Evolutionary conservation across 2,113 vertebrate species (phyloP).

Genomic region (Mus spicilegus): DNA sequence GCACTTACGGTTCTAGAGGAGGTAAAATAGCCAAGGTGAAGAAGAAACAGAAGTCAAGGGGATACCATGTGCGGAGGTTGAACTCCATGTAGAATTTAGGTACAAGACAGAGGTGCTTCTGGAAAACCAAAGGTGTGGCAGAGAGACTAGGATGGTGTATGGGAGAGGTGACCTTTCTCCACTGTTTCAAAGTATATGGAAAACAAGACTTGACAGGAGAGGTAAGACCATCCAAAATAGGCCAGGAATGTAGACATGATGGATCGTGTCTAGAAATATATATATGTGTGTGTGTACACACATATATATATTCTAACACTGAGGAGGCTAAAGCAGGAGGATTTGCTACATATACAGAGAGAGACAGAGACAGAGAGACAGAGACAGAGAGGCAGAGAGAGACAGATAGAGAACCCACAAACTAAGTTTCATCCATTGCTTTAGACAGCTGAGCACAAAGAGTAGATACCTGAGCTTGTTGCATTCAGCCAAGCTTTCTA

Average conservation of each 20-base stretch:
- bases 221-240: not conserved
- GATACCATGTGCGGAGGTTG: not conserved
- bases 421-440: not conserved
- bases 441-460: not conserved
- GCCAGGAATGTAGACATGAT: not conserved
- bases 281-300: not conserved
- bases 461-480: not conserved
- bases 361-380: not conserved
- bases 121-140: too few species aligned
- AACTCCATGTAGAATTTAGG: not conserved
- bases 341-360: not conserved
- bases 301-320: not conserved
- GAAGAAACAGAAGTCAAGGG: not conserved
- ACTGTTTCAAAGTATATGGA: not conserved
- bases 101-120: not conserved
- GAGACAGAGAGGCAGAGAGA: not conserved
- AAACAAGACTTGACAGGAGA: not conserved
- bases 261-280: too few species aligned
- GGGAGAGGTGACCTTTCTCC: not conserved
- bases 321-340: not conserved
- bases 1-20: constrained; percentile 26
- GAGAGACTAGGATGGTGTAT: not conserved
- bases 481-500: not conserved
- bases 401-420: not conserved
- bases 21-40: not conserved